Conservation (phyloP, 2,113 vertebrate species). For the Gnathonemus longibarbis region DNA sequence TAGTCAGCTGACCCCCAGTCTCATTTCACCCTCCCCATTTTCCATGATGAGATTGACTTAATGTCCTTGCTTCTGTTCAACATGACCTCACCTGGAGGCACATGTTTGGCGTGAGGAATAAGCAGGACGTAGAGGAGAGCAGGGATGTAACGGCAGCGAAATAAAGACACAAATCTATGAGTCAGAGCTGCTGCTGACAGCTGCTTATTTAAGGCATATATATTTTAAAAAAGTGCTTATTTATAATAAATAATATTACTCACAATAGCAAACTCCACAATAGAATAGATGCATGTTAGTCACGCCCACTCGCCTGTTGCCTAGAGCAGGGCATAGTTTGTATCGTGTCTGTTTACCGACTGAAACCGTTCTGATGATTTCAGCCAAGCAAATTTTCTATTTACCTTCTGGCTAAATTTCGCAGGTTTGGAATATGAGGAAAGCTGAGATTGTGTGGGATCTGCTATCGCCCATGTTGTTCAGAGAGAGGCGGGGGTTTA, state of each 20-base stretch:
- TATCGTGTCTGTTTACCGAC: background rate
- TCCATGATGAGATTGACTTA: background rate
- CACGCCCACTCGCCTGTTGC: background rate
- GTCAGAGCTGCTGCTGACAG: slow-evolving; percentile 1
- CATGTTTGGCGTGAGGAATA: background rate
- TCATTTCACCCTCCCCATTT: background rate
- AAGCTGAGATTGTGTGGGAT: background rate
- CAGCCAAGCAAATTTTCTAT: background rate
- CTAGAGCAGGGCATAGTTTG: background rate
- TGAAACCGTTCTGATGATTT: background rate
- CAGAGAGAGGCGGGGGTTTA: background rate
- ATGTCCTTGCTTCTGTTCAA: background rate
- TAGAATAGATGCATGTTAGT: background rate
- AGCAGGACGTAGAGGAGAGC: background rate
- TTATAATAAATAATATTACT: background rate
- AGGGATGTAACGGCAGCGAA: background rate
- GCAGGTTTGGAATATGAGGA: background rate
- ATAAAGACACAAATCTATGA: background rate
- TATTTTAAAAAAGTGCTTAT: background rate
- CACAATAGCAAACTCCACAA: background rate
- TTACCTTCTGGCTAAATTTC: background rate
- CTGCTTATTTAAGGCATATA: background rate
- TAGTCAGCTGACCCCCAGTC: background rate
- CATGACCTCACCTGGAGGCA: background rate
- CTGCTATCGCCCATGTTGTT: background rate